These are phyloP conservation scores for Cepphus grylle DNA, from an alignment of 2,113 vertebrate genomes.

Conservation along the genomic window DNA sequence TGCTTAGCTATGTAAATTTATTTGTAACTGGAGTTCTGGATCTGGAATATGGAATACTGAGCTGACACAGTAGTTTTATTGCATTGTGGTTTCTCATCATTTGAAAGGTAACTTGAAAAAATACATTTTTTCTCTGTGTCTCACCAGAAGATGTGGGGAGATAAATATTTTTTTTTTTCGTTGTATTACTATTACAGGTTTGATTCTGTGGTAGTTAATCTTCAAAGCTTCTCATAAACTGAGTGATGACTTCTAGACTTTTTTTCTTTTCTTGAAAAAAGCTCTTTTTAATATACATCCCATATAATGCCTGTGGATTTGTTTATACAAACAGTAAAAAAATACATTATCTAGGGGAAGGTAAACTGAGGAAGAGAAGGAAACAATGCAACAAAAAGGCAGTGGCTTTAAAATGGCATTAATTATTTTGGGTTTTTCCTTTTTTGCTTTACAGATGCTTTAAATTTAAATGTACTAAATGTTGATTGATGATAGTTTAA, in stretches of 20 bases:
- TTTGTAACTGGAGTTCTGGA: not conserved
- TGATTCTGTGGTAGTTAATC: not conserved
- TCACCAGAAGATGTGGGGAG: not conserved
- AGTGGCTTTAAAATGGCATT: not conserved
- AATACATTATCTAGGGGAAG: not conserved
- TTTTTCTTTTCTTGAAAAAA: not conserved
- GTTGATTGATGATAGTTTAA: not conserved
- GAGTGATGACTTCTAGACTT: not conserved
- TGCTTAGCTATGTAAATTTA: not conserved
- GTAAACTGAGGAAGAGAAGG: not conserved
- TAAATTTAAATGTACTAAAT: not conserved
- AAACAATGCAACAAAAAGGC: not conserved
- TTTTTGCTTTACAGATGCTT: not conserved
- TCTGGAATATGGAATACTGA: not conserved
- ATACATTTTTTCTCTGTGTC: not conserved
- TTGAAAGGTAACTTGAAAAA: not conserved
- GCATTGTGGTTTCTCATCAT: not conserved
- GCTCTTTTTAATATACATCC: not conserved
- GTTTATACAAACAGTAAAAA: not conserved
- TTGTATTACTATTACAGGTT: not conserved
- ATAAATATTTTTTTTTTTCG: not conserved
- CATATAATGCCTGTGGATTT: not conserved
- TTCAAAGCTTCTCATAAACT: not conserved
- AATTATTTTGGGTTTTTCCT: not conserved
- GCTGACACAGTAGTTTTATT: not conserved